Evolutionary conservation across 1,140 invertebrate genomes (phyloP), one percentile per base, ranked within the genome.

Genomic region (Hycleus cichorii): DNA sequence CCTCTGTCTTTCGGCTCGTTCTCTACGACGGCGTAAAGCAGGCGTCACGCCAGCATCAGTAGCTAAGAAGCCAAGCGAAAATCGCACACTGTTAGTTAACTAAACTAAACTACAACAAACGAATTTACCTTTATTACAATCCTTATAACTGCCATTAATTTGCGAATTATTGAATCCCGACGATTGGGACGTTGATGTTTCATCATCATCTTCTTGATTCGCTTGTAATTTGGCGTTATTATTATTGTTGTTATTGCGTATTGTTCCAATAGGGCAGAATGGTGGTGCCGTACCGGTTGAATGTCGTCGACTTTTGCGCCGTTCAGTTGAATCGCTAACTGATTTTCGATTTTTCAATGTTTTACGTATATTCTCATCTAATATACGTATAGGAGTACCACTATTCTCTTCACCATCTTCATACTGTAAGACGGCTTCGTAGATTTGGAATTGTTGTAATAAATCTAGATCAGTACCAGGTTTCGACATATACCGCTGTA

Each of bases 391-490:
- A 27, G 82, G 83, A 50, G 78, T 84, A 39, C 78, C 84, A 53
- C 58, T 48, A 25, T 81, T 81, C 49, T 81, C 87, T 70, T 91
- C 87, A 11, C 85, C 89, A 76, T 95, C 90, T 76, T 94, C 93
- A 72, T 89, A 89, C 69, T 91, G 86, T 18, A 98, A 74, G 32
- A 96, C 93, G 52, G 93, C 90, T 79, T 97, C 95, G 74, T 97
- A 97, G 53, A 96, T 90, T 70, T 96, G 92, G 73, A 97, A 87
- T 75, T 98, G 95, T 67, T 93, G 84, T 42, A 96, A 77, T 4
- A 97, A 80, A 77, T 97, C 95, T 49, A 95, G 78, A 76, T 97
- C 94, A 1, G 93, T 93, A 27, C 92, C 92, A 59, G 91, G 90
- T 74, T 91, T 93, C 1, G 89, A 89, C 88, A 96, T 94, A 73